A percentile compares a stretch with the other conserved stretches of the same genome.
phyloP scores from a whole-genome alignment of 2,888 invertebrate genomes.

The Limnephilus lunatus region DNA sequence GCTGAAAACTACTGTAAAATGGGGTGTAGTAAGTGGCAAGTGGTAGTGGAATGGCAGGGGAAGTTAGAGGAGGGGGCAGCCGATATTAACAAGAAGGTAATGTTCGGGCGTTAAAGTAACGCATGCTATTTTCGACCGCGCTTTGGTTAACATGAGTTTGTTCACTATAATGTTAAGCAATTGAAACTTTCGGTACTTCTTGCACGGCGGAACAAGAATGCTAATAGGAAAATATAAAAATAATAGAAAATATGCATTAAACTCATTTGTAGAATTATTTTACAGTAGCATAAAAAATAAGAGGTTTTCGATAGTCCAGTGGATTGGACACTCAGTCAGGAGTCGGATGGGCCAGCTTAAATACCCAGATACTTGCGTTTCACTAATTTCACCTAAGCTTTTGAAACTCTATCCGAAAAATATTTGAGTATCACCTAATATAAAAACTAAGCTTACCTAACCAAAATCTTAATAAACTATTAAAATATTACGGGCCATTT shows the following conservation, averaged over 20 bases:
- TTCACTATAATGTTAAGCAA: conserved; percentile 8
- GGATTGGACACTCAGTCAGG: no score
- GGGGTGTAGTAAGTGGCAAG: background rate
- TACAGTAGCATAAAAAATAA: background rate
- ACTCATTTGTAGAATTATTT: background rate
- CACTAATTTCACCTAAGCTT: no score
- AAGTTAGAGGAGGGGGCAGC: background rate
- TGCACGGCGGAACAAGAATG: background rate
- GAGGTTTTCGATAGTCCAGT: no score
- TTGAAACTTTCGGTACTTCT: background rate
- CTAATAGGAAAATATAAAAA: background rate
- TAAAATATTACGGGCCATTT: no score
- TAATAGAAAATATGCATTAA: background rate
- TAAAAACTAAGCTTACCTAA: no score
- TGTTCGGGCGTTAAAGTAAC: conserved; percentile 8
- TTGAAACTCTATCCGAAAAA: no score
- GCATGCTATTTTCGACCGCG: conserved; percentile 12
- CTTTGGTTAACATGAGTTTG: background rate
- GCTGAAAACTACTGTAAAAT: background rate
- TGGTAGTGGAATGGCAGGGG: background rate
- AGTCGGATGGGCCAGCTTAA: no score
- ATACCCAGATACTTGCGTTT: no score
- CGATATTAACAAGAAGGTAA: conserved; percentile 13
- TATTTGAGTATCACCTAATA: no score
- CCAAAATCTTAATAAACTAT: no score